Evolutionary conservation across 2,888 invertebrate genomes (phyloP).

Genomic region (Eupsilia transversa): DNA sequence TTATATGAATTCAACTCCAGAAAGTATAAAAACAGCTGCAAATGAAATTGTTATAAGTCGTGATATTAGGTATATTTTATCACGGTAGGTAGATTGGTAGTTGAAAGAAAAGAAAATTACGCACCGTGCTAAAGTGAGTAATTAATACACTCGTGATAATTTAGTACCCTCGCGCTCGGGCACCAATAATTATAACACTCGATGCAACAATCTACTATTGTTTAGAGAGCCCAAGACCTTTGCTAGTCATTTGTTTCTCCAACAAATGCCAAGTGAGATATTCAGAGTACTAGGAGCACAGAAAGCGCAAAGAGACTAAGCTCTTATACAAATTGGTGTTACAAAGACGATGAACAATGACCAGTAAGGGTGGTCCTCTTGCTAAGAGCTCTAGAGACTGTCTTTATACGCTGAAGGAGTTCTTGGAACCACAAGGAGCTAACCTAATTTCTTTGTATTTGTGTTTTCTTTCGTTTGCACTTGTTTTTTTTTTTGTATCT

Average conservation of each 20-base stretch:
- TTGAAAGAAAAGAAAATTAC: too few species aligned
- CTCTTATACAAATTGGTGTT: slow-evolving; percentile 64
- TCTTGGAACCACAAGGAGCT: slow-evolving; percentile 11
- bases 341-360: slow-evolving; percentile 61
- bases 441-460: slow-evolving; percentile 34
- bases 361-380: slow-evolving; percentile 37
- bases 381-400: slow-evolving; percentile 40
- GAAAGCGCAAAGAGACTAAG: slow-evolving; percentile 44
- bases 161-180: too few species aligned
- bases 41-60: too few species aligned
- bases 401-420: slow-evolving; percentile 52
- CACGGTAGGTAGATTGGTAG: too few species aligned
- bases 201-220: too few species aligned
- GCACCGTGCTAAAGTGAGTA: too few species aligned
- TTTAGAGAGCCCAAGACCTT: neutral
- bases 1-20: too few species aligned
- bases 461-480: slow-evolving; percentile 9
- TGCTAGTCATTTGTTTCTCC: slow-evolving; percentile 22
- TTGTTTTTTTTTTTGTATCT: neutral
- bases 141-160: too few species aligned
- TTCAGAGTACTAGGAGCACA: slow-evolving; percentile 53
- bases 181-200: too few species aligned
- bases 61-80: too few species aligned
- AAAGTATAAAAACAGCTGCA: too few species aligned
- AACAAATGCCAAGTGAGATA: slow-evolving; percentile 20